Percentiles rank a stretch among this genome's conserved stretches.
Conservation (phyloP, 2,888 invertebrate genomes). For the Cryptocephalus moraei region DNA sequence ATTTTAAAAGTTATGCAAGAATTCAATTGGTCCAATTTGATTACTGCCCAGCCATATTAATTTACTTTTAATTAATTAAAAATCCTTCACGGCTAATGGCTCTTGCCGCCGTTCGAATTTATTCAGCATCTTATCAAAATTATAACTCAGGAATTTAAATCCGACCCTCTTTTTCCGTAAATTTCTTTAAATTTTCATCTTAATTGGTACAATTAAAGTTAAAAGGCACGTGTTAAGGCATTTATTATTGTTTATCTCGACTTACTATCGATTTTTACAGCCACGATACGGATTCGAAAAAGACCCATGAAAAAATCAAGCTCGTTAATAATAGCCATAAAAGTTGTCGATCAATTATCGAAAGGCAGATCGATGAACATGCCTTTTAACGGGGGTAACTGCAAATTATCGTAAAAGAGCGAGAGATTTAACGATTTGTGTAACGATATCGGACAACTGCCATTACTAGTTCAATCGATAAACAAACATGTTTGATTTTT, state of each 20-base stretch:
- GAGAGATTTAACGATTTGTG: no score
- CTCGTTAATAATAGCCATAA: conserved; percentile 16
- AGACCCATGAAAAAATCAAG: conserved; percentile 10
- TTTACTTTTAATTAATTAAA: no score
- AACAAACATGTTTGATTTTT: no score
- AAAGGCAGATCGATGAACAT: conserved; percentile 7
- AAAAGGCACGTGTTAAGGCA: conserved; percentile 18
- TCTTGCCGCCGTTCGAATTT: no score
- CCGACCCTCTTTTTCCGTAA: neutral
- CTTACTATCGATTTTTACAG: conserved; percentile 12
- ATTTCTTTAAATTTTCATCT: conserved; percentile 9
- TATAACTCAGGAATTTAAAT: neutral
- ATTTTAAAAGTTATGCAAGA: no score
- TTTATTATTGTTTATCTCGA: conserved; percentile 15
- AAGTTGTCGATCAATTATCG: conserved; percentile 16
- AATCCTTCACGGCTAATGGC: no score
- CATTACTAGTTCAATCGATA: no score
- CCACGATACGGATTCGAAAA: conserved; percentile 6
- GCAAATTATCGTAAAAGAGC: neutral
- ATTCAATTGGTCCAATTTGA: no score
- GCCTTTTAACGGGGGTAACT: conserved; percentile 4
- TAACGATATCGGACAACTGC: no score
- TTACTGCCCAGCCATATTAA: no score
- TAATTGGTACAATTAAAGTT: conserved; percentile 17
- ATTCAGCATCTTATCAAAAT: no score